Evolutionary conservation across 2,797 vertebrate species (phyloP), one percentile per base, ranked within the genome.

Genomic region (Aeoliscus strigatus): DNA sequence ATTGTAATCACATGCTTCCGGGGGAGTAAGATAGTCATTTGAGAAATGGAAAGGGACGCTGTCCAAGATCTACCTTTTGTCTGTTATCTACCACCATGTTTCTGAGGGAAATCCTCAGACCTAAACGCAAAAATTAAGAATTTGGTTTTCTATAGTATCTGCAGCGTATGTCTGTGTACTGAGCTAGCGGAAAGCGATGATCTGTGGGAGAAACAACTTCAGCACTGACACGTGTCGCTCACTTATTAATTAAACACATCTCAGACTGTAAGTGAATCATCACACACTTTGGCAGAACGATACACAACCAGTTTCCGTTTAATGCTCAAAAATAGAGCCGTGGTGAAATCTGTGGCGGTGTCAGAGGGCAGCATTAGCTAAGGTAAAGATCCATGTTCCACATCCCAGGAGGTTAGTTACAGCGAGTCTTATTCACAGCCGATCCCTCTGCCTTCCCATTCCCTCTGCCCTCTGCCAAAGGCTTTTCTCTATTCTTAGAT

Each of bases 401-500:
- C 39, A 33, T 81, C 83, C 68, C 63, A 9, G 14, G 65, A 78
- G 72, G 63, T 66, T 76, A 43, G 51, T 61, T 48, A 31, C 39
- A 58, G 63, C 53, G 66, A 70, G 52, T 73, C 73, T 73, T 79
- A 77, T 64, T 82, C 74, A 68, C 64, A 64, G 54, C 37, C 55
- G 63, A 55, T 72, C 61, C 51, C 46, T 53, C 39, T 32, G 63
- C 46, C 60, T 75, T 40, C 65, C 53, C 62, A 54, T 67, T 75
- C 66, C 47, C 36, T 47, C 59, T 71, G 71, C 72, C 77, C 75
- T 79, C 56, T 80, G 75, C 66, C 75, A 74, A 43, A 53, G 69
- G 60, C 74, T 67, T 54, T 57, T 35, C 58, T 70, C 70, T 84
- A 73, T 81, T 83, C 73, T 81, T 82, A 83, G 73, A 73, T 60